Percentiles rank a stretch among this genome's conserved stretches.
Conservation (phyloP, 1,140 invertebrate genomes). For the Trachymyrmex septentrionalis region DNA sequence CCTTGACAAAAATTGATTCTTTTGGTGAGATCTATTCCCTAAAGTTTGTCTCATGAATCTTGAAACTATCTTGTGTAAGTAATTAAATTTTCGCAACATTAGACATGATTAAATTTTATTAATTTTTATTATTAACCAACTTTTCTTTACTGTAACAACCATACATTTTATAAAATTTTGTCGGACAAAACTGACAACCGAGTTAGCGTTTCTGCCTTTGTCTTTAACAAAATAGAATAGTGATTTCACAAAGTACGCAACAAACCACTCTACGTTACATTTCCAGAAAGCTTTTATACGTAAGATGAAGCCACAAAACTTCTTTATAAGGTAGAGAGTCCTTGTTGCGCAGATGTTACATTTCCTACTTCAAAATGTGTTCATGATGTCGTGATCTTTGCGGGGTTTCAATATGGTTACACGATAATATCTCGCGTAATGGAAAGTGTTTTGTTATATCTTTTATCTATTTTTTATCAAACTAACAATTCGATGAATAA, state of each 20-base stretch:
- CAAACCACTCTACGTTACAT: slow-evolving; percentile 17
- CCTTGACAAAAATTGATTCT: too few species aligned
- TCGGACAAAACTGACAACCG: background rate
- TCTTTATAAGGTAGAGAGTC: background rate
- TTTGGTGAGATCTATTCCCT: too few species aligned
- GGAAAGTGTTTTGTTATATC: background rate
- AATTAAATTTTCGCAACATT: slow-evolving; percentile 19
- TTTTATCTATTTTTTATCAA: background rate
- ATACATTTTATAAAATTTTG: background rate
- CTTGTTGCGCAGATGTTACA: background rate
- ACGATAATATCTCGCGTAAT: background rate
- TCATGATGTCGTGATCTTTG: background rate
- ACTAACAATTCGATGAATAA: background rate
- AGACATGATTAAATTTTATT: background rate
- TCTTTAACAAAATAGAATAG: slow-evolving; percentile 13
- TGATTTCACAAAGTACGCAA: slow-evolving; percentile 8
- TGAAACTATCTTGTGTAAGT: background rate
- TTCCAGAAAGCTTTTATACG: slow-evolving; percentile 34
- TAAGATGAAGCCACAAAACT: slow-evolving; percentile 18
- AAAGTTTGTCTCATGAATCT: too few species aligned
- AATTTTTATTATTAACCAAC: background rate
- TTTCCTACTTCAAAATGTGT: slow-evolving; percentile 7
- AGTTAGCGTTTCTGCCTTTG: background rate
- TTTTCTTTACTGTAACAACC: background rate
- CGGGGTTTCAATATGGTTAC: slow-evolving; percentile 1